Evolutionary conservation across 2,797 vertebrate species (phyloP), one percentile per base, ranked within the genome.

Genomic region (Toxotes lorentzi): DNA sequence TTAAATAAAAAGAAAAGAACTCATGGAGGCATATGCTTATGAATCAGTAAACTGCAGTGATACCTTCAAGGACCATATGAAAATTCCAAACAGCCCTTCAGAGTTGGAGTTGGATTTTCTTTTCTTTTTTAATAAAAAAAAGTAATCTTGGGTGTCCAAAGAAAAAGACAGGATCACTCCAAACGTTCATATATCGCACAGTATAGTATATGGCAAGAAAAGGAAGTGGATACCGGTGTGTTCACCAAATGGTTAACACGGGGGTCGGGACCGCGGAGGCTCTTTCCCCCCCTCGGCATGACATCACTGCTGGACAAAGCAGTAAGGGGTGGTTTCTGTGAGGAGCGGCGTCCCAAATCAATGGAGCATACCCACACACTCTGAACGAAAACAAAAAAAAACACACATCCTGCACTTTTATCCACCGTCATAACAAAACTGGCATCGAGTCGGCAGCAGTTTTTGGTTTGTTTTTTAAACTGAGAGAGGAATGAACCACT

Each of bases 261-360:
- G 47, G 77, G 84, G 82, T 87, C 86, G 83, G 65, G 45, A 70
- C 74, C 61, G 27, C 27, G 17, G 23, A 71, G 74, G 43, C 68
- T 68, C 30, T 40, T 17, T 51, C 45, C 74, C 71, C 71, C 75
- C 70, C 76, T 54, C 75, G 23, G 58, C 0, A 87, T 94, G 93
- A 94, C 93, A 83, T 94, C 93, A 93, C 82, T 40, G 75, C 86
- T 84, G 92, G 93, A 92, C 93, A 89, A 90, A 91, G 89, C 88
- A 82, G 82, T 72, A 83, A 94, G 94, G 95, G 94, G 94, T 94
- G 95, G 94, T 93, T 91, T 84, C 78, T 74, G 53, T 59, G 30
- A 51, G 62, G 82, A 73, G 62, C 79, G 27, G 7, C 79, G 70
- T 87, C 77, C 84, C 80, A 86, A 83, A 91, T 89, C 91, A 91